Percentiles rank a stretch among this genome's conserved stretches.
These are phyloP conservation scores for Mormyrops boulengeri DNA, from an alignment of 2,797 vertebrate genomes.

Conservation along the genomic window DNA sequence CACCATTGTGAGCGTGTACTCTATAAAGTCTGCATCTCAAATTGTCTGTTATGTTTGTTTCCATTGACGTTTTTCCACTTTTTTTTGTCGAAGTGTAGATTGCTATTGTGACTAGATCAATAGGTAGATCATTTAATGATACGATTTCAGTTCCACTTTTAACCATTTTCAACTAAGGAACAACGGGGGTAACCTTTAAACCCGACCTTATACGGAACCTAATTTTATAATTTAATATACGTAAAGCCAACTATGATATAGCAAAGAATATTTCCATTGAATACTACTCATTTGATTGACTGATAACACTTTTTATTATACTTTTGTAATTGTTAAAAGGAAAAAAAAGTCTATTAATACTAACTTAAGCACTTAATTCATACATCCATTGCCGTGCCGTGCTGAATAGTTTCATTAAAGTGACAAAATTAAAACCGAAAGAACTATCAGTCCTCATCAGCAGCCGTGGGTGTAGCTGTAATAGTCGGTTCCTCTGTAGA, in stretches of 20 bases:
- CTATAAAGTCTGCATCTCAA: slow-evolving; percentile 57
- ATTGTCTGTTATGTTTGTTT: slow-evolving; percentile 24
- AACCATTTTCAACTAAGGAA: background rate
- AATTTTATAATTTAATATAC: background rate
- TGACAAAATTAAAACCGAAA: background rate
- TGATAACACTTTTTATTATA: background rate
- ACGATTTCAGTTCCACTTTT: background rate
- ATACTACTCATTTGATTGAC: background rate
- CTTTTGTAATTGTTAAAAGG: background rate
- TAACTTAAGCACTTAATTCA: background rate
- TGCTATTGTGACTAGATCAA: background rate
- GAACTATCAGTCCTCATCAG: background rate
- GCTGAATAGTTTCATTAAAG: background rate
- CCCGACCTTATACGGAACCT: background rate
- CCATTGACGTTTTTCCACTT: background rate
- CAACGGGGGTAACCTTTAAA: background rate
- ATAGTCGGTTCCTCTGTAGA: background rate
- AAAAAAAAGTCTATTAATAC: background rate
- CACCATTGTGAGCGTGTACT: slow-evolving; percentile 57
- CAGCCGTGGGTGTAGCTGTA: background rate
- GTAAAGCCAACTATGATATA: background rate
- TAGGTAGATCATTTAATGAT: background rate
- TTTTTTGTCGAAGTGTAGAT: background rate
- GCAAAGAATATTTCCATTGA: background rate
- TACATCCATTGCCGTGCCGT: background rate